Percentiles rank a stretch among this genome's conserved stretches.
Evolutionary conservation across 2,888 invertebrate genomes (phyloP).

Genomic region (Yponomeuta malinellus): DNA sequence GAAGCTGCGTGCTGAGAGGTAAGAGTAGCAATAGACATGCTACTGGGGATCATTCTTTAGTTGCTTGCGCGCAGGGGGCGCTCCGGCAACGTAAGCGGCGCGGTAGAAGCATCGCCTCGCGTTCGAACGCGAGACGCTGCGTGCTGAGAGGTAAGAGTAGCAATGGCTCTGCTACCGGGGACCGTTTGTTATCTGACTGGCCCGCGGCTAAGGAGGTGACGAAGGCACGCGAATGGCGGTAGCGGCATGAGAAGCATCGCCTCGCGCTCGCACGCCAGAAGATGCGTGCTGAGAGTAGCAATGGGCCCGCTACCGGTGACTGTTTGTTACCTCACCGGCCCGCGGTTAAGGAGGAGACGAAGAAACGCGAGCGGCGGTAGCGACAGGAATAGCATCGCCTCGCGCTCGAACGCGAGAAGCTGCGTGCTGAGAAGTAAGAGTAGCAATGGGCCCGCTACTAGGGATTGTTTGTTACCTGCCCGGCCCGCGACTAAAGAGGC

Average conservation of each 20-base stretch:
- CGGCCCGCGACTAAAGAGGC: no score
- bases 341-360: constrained; percentile 36
- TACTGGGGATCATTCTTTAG: no score
- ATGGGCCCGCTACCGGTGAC: no score
- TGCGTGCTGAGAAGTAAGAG: constrained; percentile 85
- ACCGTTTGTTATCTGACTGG: no score
- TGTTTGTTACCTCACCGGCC: constrained; percentile 54
- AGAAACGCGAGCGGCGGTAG: constrained; percentile 64
- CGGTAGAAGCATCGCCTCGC: constrained; percentile 89
- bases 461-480: no score
- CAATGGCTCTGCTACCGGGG: no score
- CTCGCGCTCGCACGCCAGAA: constrained; percentile 88
- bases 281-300: constrained; percentile 80
- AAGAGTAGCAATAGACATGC: constrained; percentile 4
- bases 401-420: constrained; percentile 86
- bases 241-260: constrained; percentile 89
- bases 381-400: constrained; percentile 76
- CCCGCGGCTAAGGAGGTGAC: no score
- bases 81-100: constrained; percentile 87
- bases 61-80: constrained; percentile 78
- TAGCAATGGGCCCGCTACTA: neutral
- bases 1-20: constrained; percentile 85
- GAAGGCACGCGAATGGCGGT: constrained; percentile 32
- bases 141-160: constrained; percentile 78
- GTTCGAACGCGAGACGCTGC: constrained; percentile 86